Conservation (phyloP, 2,888 invertebrate species). For the Anthrax anthrax region DNA sequence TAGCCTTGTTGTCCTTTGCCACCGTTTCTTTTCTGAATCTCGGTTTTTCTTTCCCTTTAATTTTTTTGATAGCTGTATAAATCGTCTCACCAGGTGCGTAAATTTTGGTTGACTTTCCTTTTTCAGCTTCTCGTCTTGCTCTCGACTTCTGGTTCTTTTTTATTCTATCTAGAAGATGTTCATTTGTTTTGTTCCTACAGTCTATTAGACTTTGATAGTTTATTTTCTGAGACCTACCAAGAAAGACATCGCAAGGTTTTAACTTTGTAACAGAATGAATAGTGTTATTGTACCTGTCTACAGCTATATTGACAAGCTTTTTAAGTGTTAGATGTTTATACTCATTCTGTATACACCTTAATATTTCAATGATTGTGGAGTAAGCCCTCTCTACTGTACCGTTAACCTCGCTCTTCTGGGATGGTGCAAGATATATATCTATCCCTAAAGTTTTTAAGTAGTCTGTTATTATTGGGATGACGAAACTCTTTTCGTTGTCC, state of each 20-base stretch:
- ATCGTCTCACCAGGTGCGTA: conserved; percentile 1
- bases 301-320: too few relatives aligned
- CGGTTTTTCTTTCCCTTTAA: neutral
- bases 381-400: conserved; percentile 6
- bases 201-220: neutral
- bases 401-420: conserved; percentile 6
- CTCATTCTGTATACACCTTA: conserved; percentile 1
- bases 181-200: neutral
- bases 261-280: neutral
- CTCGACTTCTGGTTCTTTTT: neutral
- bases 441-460: conserved; percentile 3
- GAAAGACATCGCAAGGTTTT: neutral
- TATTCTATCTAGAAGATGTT: neutral
- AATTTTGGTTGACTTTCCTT: neutral
- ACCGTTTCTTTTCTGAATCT: neutral
- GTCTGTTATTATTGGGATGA: neutral
- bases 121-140: neutral
- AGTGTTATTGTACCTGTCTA: neutral
- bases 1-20: too few relatives aligned
- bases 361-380: conserved; percentile 7
- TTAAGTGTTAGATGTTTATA: neutral
- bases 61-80: neutral
- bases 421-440: neutral
- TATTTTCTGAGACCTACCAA: neutral
- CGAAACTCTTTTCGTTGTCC: conserved; percentile 4